phyloP scores from a whole-genome alignment of 2,113 vertebrate species.

The Actenoides lindsayi region DNA sequence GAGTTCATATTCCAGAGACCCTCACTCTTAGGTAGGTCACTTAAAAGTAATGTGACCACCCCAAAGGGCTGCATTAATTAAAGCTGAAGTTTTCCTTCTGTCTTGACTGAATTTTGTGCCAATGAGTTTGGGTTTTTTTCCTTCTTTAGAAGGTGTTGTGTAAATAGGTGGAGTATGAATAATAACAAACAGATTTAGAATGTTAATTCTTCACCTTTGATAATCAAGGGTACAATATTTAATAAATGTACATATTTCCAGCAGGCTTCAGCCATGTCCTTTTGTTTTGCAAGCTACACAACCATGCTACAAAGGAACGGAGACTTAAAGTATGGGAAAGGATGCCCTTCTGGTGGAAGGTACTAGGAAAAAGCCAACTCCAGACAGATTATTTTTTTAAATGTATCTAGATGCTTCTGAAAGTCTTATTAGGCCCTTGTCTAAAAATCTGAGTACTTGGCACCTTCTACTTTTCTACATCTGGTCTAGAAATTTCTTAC shows the following conservation, averaged over 20 bases:
- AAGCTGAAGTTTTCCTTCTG: not conserved
- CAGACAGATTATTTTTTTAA: not conserved
- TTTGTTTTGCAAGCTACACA: not conserved
- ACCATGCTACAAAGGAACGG: not conserved
- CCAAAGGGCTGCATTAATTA: not conserved
- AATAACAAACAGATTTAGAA: not conserved
- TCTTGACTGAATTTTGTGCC: not conserved
- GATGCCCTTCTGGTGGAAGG: not conserved
- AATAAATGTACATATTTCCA: not conserved
- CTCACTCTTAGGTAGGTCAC: not conserved
- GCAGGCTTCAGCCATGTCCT: not conserved
- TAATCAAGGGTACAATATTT: not conserved
- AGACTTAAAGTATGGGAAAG: not conserved
- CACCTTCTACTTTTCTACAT: not conserved
- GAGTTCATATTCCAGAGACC: not conserved
- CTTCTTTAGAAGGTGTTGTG: not conserved
- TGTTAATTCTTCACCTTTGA: not conserved
- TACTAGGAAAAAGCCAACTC: not conserved
- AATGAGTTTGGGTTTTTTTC: not conserved
- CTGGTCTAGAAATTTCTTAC: not conserved
- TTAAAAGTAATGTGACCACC: not conserved
- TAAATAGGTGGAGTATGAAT: not conserved
- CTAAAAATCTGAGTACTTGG: not conserved
- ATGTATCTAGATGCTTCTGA: not conserved
- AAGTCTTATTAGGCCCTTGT: not conserved